Base-by-base conservation (phyloP, 2,888 invertebrate species). In the Agrotis puta region DNA sequence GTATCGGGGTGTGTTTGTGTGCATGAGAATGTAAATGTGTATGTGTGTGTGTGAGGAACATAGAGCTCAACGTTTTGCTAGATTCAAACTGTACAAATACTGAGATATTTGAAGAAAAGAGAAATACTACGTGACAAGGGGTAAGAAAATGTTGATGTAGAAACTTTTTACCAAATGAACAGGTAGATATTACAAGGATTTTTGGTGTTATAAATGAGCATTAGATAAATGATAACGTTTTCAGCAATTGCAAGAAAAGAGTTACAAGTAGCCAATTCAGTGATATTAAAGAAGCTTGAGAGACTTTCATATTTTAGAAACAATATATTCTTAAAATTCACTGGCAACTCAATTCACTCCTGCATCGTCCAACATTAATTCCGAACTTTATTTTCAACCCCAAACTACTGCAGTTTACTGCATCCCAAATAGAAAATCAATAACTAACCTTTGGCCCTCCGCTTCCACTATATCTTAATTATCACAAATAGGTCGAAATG, bases 401-500 rank as follows among this genome's bases (percentile, higher is more conserved):
- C 54, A 65, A 59, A 79, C 54, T 27, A 47, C 64, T 47, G 64
- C 78, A 70, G 70, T 69, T 14, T 3, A 20, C 69, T 69, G 74
- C 69, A 71, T 53, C 13, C 48, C 56, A 66, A 84, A 79, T 78
- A 66, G 68, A 83, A 82, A 85, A 85, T 85, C 83, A 77, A 63
- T 77, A 71, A 68, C 70, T 68, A 62, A 77, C 67, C 73, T 77
- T 69, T 68, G 57, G 45, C 69, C 57, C 39, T 39, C 24, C 75
- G 51, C 56, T 22, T 2, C 51, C 50, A 48, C 43, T 80, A 74
- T 75, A 81, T 81, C 83, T 86, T 81, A 86, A 87, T 87, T 83
- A 85, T 70, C 81, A 69, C 81, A 81, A 88, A 86, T 77, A 75
- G 84, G 70, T 76, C 77, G 70, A 71, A 88, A 84, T 85, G 80